phyloP scores from a whole-genome alignment of 2,888 invertebrate species.

The Dioctria linearis region DNA sequence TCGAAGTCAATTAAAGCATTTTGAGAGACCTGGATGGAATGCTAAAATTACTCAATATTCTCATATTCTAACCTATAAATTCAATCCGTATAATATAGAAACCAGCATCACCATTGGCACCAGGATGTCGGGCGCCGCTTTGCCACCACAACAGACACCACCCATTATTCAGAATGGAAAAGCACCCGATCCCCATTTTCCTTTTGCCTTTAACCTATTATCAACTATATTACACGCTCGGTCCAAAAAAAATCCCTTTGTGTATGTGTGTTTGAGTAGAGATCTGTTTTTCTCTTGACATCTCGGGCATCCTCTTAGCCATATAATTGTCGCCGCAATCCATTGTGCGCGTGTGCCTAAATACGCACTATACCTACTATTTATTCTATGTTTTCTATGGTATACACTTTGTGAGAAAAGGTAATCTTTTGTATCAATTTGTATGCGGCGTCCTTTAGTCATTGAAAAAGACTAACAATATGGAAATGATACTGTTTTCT shows the following conservation, averaged over 20 bases:
- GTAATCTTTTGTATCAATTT: not conserved
- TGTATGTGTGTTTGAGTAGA: constrained; percentile 22
- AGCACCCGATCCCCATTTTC: constrained; percentile 6
- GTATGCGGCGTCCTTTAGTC: not conserved
- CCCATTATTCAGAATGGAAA: not conserved
- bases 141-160: constrained; percentile 40
- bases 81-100: constrained; percentile 15
- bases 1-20: constrained; percentile 1
- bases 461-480: not conserved
- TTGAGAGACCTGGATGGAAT: constrained; percentile 13
- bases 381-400: not conserved
- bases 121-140: constrained; percentile 52
- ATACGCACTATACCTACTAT: constrained; percentile 1
- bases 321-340: constrained; percentile 22
- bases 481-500: not conserved
- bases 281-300: constrained; percentile 9
- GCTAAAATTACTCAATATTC: constrained; percentile 35
- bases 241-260: constrained; percentile 24
- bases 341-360: constrained; percentile 42
- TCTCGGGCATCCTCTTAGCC: constrained; percentile 17
- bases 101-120: constrained; percentile 42
- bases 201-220: constrained; percentile 35
- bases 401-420: not conserved
- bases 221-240: constrained; percentile 48
- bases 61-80: constrained; percentile 52